These are phyloP conservation scores for Callyntrura sp. DNA, from an alignment of 2,888 invertebrate species.

Conservation along the genomic window DNA sequence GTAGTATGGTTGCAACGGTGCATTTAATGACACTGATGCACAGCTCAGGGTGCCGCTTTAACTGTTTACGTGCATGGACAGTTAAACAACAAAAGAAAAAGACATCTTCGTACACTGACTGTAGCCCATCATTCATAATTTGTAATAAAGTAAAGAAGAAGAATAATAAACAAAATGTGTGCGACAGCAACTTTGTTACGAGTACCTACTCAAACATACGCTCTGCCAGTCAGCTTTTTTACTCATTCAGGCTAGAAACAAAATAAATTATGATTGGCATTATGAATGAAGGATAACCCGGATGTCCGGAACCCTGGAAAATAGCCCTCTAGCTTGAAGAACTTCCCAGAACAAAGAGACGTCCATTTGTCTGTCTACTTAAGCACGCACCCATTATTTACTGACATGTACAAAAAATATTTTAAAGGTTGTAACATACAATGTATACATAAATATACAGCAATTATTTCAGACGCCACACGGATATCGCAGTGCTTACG, in stretches of 20 bases:
- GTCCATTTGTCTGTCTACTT: neutral
- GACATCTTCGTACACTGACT: neutral
- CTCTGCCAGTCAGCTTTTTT: neutral
- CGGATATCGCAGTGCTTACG: too few relatives aligned
- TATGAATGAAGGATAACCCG: constrained; percentile 56
- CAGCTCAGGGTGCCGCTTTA: neutral
- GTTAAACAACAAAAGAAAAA: neutral
- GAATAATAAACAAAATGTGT: neutral
- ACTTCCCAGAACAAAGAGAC: neutral
- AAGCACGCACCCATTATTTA: neutral
- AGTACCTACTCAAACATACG: neutral
- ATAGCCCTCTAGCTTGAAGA: constrained; percentile 23
- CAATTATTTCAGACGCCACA: too few relatives aligned
- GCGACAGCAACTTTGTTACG: neutral
- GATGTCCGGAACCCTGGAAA: constrained; percentile 60
- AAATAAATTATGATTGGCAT: constrained; percentile 14
- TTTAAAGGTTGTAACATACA: neutral
- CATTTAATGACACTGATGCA: too few relatives aligned
- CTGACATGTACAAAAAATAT: too few relatives aligned
- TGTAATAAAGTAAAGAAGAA: neutral
- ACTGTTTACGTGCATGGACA: neutral
- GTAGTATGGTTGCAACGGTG: too few relatives aligned
- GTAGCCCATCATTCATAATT: neutral
- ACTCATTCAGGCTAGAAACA: neutral
- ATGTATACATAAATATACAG: neutral